Base-by-base conservation (phyloP, 2,888 invertebrate species). In the Macaria liturata region DNA sequence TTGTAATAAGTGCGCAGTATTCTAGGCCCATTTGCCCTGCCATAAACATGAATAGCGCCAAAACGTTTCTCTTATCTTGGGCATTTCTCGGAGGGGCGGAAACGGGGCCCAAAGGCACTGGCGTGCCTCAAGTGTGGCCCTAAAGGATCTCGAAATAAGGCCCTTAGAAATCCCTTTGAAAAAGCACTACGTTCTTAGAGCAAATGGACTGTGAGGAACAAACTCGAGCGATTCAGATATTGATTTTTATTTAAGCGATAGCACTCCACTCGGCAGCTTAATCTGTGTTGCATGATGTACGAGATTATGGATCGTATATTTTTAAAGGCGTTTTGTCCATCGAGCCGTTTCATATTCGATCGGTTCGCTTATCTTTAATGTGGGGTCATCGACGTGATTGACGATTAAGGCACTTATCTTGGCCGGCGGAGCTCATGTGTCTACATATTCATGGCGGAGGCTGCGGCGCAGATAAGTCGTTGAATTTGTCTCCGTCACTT, bases 11-110 rank as follows among this genome's bases (percentile, higher is more conserved):
- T 86, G 75, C 84, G 86, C 83, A 83, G 83, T 87, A 87, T 88
- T 89, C 84, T 88, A 86, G 81, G 81, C 83, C 85, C 88, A 89
- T 91, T 91, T 88, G 86, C 83, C 86, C 85, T 74, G 87, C 87
- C 78, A 91, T 91, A 90, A 91, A 91, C 91, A 90, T 89, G 88
- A 91, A 91, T 90, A 88, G 91, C 83, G 88, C 84, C 88, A 88
- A 90, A 91, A 91, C 86, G 89, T 90, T 89, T 90, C 87, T 90
- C 91, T 91, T 91, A 91, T 91, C 91, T 91, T 81, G 88, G 88
- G 84, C 81, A 83, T 88, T 89, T 88, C 88, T 85, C 81, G 77
- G 84, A 86, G 83, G 86, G 86, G 84, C 88, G 91, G 90, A 91
- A 88, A 87, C 84, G 81, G 72, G 75, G 86, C 86, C 84, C 79